phyloP scores from a whole-genome alignment of 2,113 vertebrate species.

The Cervus canadensis region DNA sequence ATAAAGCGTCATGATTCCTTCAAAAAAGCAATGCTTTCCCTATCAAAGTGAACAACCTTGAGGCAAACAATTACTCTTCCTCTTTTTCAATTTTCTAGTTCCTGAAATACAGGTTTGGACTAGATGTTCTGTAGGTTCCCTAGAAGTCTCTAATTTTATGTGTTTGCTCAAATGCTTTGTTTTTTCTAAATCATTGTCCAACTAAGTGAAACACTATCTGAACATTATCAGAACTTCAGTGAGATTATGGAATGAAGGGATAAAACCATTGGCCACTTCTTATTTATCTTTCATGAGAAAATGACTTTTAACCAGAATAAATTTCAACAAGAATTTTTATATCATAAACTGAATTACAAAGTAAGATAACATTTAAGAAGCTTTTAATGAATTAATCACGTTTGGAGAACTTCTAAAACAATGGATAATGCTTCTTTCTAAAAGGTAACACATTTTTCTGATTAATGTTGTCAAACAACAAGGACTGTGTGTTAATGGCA shows the following conservation, averaged over 20 bases:
- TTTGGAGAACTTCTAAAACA: not conserved
- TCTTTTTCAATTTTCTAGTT: not conserved
- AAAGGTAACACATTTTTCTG: constrained; percentile 9
- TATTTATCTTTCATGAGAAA: constrained; percentile 35
- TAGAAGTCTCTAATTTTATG: not conserved
- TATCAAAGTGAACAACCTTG: not conserved
- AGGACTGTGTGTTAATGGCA: not conserved
- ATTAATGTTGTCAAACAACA: not conserved
- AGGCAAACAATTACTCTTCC: not conserved
- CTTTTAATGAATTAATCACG: not conserved
- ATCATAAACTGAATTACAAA: constrained; percentile 32
- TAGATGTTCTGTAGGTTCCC: not conserved
- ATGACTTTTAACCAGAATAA: constrained; percentile 14
- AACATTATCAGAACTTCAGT: not conserved
- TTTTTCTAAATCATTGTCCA: constrained; percentile 11
- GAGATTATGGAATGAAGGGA: not conserved
- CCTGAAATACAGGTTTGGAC: not conserved
- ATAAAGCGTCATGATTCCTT: not conserved
- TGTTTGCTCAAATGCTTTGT: not conserved
- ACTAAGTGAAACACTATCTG: not conserved
- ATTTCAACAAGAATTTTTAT: constrained; percentile 14
- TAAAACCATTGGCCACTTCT: not conserved
- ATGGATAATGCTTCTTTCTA: not conserved
- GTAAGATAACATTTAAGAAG: not conserved
- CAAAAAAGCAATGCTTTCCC: not conserved